phyloP scores from a whole-genome alignment of 2,113 vertebrate genomes.

The Tyrannus savana region DNA sequence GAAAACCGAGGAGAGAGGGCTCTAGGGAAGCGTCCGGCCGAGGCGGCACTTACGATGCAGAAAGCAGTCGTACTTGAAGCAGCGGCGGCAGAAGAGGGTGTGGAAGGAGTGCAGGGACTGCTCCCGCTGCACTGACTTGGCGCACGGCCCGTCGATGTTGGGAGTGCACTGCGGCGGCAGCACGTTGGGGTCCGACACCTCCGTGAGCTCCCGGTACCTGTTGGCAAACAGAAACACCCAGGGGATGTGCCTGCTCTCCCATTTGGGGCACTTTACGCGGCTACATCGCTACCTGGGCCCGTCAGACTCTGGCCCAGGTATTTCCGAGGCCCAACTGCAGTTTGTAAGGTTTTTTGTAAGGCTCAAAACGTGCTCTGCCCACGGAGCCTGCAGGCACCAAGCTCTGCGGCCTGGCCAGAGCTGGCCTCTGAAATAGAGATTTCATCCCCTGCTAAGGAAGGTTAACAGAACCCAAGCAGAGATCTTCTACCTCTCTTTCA shows the following conservation, averaged over 20 bases:
- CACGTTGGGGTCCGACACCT: conserved; percentile 86
- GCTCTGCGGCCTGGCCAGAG: neutral
- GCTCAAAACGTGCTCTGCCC: neutral
- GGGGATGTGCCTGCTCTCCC: accelerated
- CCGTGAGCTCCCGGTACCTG: conserved; percentile 94
- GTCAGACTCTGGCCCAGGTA: neutral
- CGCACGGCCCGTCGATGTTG: conserved; percentile 93
- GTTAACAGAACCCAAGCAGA: neutral
- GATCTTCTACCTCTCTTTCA: conserved; percentile 91
- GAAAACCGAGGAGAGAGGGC: neutral
- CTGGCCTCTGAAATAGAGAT: neutral
- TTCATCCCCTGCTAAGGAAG: neutral
- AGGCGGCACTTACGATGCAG: conserved; percentile 88
- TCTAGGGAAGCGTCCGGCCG: neutral
- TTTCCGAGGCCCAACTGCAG: neutral
- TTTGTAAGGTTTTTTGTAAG: accelerated
- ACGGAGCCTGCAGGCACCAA: accelerated
- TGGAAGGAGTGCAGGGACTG: conserved; percentile 98
- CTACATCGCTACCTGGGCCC: accelerated
- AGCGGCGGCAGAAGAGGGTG: conserved; percentile 96
- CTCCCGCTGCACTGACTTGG: conserved; percentile 95
- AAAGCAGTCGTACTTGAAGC: conserved; percentile 99
- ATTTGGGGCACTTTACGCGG: accelerated
- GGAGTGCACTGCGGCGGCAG: conserved; percentile 95
- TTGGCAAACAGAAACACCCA: neutral